Evolutionary conservation across 2,888 invertebrate genomes (phyloP), one percentile per base, ranked within the genome.

Genomic region (Adelphocoris suturalis): DNA sequence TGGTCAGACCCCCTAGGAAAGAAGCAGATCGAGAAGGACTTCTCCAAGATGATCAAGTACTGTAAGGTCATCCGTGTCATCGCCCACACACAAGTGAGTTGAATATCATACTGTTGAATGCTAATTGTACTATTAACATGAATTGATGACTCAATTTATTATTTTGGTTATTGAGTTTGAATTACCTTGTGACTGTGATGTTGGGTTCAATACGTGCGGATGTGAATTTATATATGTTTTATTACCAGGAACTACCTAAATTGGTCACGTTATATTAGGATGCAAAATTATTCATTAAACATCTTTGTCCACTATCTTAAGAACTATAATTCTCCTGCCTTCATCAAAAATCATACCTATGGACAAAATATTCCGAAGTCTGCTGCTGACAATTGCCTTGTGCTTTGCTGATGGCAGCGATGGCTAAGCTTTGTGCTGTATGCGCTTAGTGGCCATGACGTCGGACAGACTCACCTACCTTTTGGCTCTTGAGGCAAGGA

Each of bases 1-100:
- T 99, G 99, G 99, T 97, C 97, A 93, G 99, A 99, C 95, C 97
- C 98, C 93, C 95, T 97, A 92, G 99, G 99, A 90, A 97, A 97
- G 94, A 98, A 98, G 94, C 97, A 98, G 92, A 99, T 99, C 94
- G 99, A 99, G 93, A 97, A 97, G 92, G 99, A 99, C 93, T 97
- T 99, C 93, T 97, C 96, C 94, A 99, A 99, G 94, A 99, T 99
- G 95, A 96, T 98, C 94, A 98, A 99, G 93, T 99, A 99, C 95
- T 99, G 99, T 95, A 97, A 97, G 93, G 98, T 98, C 92, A 96
- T 99, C 93, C 96, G 99, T 92, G 96, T 99, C 91, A 97, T 99
- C 94, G 98, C 98, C 90, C 99, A 99, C 94, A 99, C 99, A 91
- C 99, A 98, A 96, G 98, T 98, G 55, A 85, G 85, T n/a, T n/a